Conservation (phyloP, 2,113 vertebrate species). For the Archocentrus centrarchus region DNA sequence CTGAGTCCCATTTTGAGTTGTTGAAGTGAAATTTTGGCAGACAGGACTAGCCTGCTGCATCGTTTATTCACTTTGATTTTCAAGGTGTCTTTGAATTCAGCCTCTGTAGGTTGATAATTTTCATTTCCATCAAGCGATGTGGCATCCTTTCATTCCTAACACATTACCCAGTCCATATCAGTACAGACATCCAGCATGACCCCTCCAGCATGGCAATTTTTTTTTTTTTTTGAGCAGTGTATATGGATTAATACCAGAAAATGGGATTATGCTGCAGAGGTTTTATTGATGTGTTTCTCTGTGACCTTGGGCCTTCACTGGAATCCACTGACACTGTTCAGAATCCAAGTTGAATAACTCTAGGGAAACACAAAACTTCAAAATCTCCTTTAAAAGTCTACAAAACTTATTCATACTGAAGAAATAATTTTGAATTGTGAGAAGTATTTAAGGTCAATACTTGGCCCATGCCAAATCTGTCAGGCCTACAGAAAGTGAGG, state of each 20-base stretch:
- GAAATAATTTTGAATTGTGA: background rate
- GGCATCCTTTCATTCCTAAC: too few species aligned
- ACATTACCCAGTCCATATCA: too few species aligned
- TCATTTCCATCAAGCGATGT: too few species aligned
- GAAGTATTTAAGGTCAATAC: conserved; percentile 21
- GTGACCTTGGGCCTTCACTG: background rate
- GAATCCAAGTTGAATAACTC: background rate
- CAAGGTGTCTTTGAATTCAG: too few species aligned
- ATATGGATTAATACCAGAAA: background rate
- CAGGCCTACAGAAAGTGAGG: background rate
- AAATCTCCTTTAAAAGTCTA: background rate
- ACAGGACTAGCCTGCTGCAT: too few species aligned
- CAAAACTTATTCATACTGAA: background rate
- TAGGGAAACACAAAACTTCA: background rate
- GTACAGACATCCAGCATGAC: too few species aligned
- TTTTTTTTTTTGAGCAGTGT: too few species aligned
- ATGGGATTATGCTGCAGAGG: background rate
- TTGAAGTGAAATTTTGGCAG: too few species aligned
- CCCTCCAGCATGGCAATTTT: too few species aligned
- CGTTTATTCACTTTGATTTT: too few species aligned
- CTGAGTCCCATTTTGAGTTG: too few species aligned
- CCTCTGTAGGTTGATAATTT: too few species aligned
- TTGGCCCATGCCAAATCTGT: background rate
- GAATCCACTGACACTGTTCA: background rate
- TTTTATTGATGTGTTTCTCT: background rate